A percentile compares a stretch with the other conserved stretches of the same genome.
phyloP scores from a whole-genome alignment of 1,140 invertebrate species.

The Antheraea pernyi region DNA sequence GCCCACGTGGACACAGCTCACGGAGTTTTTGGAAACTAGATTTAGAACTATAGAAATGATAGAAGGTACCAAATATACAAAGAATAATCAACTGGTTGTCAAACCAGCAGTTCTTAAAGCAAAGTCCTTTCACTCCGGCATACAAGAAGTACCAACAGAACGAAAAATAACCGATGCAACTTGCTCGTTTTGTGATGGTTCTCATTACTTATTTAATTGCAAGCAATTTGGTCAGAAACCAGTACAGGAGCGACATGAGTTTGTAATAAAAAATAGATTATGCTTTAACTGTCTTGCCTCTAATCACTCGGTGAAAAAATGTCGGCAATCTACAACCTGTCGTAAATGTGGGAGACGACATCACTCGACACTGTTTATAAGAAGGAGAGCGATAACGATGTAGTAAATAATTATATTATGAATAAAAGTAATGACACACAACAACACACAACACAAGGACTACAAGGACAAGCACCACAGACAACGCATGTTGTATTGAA shows the following conservation, averaged over 20 bases:
- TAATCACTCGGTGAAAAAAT: background rate
- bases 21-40: too few species aligned
- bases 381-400: background rate
- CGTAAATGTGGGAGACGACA: background rate
- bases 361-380: conserved; percentile 9
- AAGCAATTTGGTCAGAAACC: background rate
- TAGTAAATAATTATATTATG: background rate
- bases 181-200: background rate
- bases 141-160: too few species aligned
- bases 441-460: conserved; percentile 14
- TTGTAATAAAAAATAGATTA: too few species aligned
- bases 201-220: background rate
- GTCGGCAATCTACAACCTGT: background rate
- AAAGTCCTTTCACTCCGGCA: too few species aligned
- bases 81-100: too few species aligned
- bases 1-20: too few species aligned
- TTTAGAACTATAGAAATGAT: too few species aligned
- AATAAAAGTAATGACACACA: conserved; percentile 1
- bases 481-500: background rate
- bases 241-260: too few species aligned
- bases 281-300: conserved; percentile 10
- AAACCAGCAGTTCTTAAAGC: too few species aligned
- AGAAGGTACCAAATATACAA: too few species aligned
- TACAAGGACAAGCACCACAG: too few species aligned
- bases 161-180: too few species aligned